A percentile compares a stretch with the other conserved stretches of the same genome.
phyloP scores from a whole-genome alignment of 2,888 invertebrate genomes.

The Cecidostiba fungosa region DNA sequence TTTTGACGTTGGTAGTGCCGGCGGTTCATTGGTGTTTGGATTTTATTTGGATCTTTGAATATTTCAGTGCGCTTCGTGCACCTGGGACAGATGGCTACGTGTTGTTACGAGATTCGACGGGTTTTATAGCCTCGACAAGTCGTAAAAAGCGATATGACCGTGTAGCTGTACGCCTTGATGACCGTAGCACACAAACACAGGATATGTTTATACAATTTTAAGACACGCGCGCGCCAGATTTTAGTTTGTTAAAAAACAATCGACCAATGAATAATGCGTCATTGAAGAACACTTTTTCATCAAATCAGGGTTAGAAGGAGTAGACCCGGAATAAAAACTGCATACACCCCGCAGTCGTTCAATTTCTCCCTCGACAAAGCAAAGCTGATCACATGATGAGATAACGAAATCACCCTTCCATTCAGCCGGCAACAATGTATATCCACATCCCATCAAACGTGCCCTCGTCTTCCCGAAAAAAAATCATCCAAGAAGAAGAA shows the following conservation, averaged over 20 bases:
- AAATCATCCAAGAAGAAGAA: background rate
- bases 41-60: constrained; percentile 1
- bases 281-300: background rate
- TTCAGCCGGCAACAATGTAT: constrained; percentile 8
- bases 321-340: background rate
- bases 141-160: background rate
- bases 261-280: background rate
- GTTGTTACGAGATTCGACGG: background rate
- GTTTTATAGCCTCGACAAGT: background rate
- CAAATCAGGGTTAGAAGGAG: background rate
- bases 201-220: no score
- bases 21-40: background rate
- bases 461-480: background rate
- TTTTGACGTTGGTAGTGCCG: background rate
- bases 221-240: background rate
- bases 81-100: background rate
- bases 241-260: background rate
- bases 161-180: background rate
- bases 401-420: constrained; percentile 15
- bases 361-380: constrained; percentile 6
- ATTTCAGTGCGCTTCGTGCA: background rate
- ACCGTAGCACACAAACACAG: background rate
- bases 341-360: background rate
- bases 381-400: constrained; percentile 9
- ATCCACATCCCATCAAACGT: constrained; percentile 11